Base-by-base conservation (phyloP, 2,888 invertebrate genomes). In the Euphydryas editha region DNA sequence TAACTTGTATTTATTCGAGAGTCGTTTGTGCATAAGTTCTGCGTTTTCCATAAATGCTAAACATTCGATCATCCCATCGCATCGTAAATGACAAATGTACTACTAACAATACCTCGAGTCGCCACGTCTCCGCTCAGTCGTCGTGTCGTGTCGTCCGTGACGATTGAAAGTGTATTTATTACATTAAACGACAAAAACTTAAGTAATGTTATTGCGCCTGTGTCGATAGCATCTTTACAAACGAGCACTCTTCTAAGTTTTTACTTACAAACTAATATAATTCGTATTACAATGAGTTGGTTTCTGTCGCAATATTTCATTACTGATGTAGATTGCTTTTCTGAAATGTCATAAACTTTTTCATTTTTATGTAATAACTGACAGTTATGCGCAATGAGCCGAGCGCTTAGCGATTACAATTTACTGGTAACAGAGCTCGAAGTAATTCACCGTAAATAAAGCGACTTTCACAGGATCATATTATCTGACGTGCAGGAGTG, bases 1-100 rank as follows among this genome's bases (percentile, higher is more conserved):
- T 36, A 44, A 47, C 49, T 57, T 58, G 20, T 54, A 20, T 58
- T 51, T 63, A 63, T 44, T 58, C 58, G 51, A 36, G n/a, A 1
- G 30, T 24, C 54, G 61, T 17, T 8, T 18, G 42, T 57, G 57
- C 57, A 57, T 57, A 57, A 20, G 42, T 57, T 42, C 20, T 20
- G 13, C 37, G 24, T 39, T 46, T 42, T 57, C 30, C 18, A 51
- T 39, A 51, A 58, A 47, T n/a, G 21, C 51, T 51, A 64, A 58
- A 51, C 57, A 17, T 20, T 55, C 21, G 42, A 21, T 57, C 20
- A 57, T 61, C 37, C 17, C 37, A 13, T 39, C 47, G 39, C 36
- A 49, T 63, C 24, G 37, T 13, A 46, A 24, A 17, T 59, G 17
- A 56, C 47, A 46, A 65, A 59, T 55, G 46, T 24, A 17, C 21